Conservation (phyloP, 2,113 vertebrate species). For the Perccottus glenii region DNA sequence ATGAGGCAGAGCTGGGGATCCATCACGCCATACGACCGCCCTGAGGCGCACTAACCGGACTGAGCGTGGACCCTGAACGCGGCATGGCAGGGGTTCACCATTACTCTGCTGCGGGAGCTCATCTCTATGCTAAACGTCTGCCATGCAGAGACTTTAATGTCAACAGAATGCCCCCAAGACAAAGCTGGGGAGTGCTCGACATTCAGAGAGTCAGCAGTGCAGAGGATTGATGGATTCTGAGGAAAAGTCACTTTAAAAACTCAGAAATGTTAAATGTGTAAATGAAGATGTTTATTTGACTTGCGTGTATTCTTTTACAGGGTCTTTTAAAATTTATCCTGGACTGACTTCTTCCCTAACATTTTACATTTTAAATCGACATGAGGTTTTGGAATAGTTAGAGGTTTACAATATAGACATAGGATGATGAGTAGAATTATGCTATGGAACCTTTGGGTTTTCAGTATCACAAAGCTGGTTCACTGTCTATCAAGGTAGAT, state of each 20-base stretch:
- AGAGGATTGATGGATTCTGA: background rate
- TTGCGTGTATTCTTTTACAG: no score
- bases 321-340: no score
- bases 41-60: constrained; percentile 36
- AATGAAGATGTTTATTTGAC: no score
- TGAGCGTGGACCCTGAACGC: constrained; percentile 3
- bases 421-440: no score
- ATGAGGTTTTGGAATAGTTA: no score
- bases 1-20: constrained; percentile 64
- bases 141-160: constrained; percentile 27
- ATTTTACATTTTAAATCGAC: no score
- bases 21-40: constrained; percentile 53
- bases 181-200: constrained; percentile 6
- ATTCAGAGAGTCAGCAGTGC: background rate
- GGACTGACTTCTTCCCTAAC: no score
- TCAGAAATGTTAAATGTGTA: no score
- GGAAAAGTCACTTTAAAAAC: background rate
- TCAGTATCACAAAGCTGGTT: no score
- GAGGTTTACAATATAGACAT: no score
- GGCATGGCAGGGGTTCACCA: constrained; percentile 33
- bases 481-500: no score
- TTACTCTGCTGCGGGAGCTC: constrained; percentile 34
- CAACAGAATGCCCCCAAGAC: constrained; percentile 1
- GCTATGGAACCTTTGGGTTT: no score
- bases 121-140: constrained; percentile 39